A percentile compares a stretch with the other conserved stretches of the same genome.
phyloP scores from a whole-genome alignment of 1,140 invertebrate genomes.

The Battus philenor region DNA sequence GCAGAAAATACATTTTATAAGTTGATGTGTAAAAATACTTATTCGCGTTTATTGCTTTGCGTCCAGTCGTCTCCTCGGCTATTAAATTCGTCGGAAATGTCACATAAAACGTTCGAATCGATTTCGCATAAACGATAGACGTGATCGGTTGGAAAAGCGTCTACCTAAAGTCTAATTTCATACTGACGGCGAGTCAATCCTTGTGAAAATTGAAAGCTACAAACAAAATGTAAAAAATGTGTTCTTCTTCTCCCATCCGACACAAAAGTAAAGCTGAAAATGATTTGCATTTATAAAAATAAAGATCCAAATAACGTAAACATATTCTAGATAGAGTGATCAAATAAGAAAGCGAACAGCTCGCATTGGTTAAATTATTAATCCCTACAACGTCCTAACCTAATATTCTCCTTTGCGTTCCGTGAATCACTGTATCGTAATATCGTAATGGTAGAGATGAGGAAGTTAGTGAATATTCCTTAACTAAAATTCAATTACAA shows the following conservation, averaged over 20 bases:
- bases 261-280: too few species aligned
- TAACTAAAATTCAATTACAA: slow-evolving; percentile 72
- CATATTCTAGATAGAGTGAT: slow-evolving; percentile 11
- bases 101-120: slow-evolving; percentile 69
- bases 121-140: slow-evolving; percentile 72
- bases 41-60: slow-evolving; percentile 63
- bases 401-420: slow-evolving; percentile 9
- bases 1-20: slow-evolving; percentile 52
- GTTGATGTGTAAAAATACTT: slow-evolving; percentile 68
- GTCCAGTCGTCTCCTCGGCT: slow-evolving; percentile 60
- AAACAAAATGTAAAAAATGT: slow-evolving; percentile 1
- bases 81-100: slow-evolving; percentile 69
- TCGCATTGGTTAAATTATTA: slow-evolving; percentile 15
- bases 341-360: slow-evolving; percentile 12
- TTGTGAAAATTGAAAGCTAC: background rate
- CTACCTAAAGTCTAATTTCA: slow-evolving; percentile 51
- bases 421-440: slow-evolving; percentile 28
- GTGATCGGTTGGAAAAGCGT: slow-evolving; percentile 49
- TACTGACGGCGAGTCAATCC: slow-evolving; percentile 21
- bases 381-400: slow-evolving; percentile 13
- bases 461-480: slow-evolving; percentile 55
- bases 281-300: too few species aligned
- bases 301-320: slow-evolving; percentile 5
- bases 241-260: too few species aligned
- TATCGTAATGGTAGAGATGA: slow-evolving; percentile 33